phyloP scores from a whole-genome alignment of 1,140 invertebrate species.

The Zaprionus davidi region DNA sequence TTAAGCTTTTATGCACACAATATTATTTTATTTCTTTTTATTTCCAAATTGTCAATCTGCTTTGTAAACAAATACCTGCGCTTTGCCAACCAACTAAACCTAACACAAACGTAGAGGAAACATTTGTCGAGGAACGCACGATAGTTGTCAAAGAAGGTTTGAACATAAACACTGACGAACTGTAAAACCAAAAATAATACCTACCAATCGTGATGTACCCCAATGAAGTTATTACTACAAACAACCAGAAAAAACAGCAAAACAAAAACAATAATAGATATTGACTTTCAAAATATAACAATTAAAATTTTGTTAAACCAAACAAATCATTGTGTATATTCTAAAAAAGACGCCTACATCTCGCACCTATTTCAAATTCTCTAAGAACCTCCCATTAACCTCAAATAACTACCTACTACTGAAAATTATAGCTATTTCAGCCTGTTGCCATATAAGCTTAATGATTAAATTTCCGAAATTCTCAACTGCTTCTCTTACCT shows the following conservation, averaged over 20 bases:
- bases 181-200: slow-evolving; percentile 72
- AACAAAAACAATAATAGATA: slow-evolving; percentile 69
- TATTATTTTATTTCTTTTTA: slow-evolving; percentile 61
- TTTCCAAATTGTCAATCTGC: slow-evolving; percentile 61
- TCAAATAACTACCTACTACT: slow-evolving; percentile 63
- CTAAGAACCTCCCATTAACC: slow-evolving; percentile 55
- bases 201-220: slow-evolving; percentile 68
- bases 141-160: slow-evolving; percentile 84
- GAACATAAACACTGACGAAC: slow-evolving; percentile 82
- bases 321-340: slow-evolving; percentile 79
- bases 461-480: slow-evolving; percentile 36
- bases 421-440: slow-evolving; percentile 31
- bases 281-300: slow-evolving; percentile 72
- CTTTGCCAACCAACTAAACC: slow-evolving; percentile 62
- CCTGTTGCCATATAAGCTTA: slow-evolving; percentile 75
- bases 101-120: slow-evolving; percentile 77
- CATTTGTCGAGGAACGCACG: slow-evolving; percentile 83
- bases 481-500: slow-evolving; percentile 58
- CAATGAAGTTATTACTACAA: slow-evolving; percentile 55
- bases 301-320: slow-evolving; percentile 72
- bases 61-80: slow-evolving; percentile 62
- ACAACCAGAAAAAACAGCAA: slow-evolving; percentile 14
- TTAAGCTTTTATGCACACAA: slow-evolving; percentile 12
- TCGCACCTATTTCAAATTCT: slow-evolving; percentile 22
- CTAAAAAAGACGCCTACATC: slow-evolving; percentile 67